Evolutionary conservation across 1,140 invertebrate species (phyloP).

Genomic region (Linepithema humile): DNA sequence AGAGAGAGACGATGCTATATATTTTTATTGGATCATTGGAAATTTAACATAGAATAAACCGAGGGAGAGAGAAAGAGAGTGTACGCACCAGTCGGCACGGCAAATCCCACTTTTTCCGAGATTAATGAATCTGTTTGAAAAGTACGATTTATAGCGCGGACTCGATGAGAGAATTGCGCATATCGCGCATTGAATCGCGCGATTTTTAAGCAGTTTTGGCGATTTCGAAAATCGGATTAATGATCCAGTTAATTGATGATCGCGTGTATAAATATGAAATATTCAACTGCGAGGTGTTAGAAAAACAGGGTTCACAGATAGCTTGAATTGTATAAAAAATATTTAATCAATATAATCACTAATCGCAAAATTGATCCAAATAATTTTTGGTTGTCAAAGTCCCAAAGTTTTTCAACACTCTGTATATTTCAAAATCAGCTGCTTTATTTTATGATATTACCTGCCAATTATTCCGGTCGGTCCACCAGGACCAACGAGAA

Average conservation of each 20-base stretch:
- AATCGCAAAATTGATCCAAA: too few relatives aligned
- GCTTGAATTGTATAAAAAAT: too few relatives aligned
- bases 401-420: too few relatives aligned
- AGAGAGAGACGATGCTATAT: not conserved
- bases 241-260: not conserved
- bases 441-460: too few relatives aligned
- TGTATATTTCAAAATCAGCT: too few relatives aligned
- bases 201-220: not conserved
- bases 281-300: too few relatives aligned
- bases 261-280: not conserved
- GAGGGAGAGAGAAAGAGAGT: not conserved
- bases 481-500: conserved; percentile 73
- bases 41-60: conserved; percentile 21
- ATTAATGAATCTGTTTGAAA: conserved; percentile 19
- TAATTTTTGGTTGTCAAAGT: too few relatives aligned
- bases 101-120: conserved; percentile 12
- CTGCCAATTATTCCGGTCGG: conserved; percentile 70
- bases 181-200: not conserved
- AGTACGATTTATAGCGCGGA: not conserved
- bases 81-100: too few relatives aligned
- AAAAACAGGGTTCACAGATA: too few relatives aligned
- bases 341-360: too few relatives aligned
- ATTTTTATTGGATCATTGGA: conserved; percentile 39
- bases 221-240: not conserved
- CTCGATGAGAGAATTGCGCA: not conserved